Conservation (phyloP, 2,797 vertebrate species). For the Schizopygopsis pylzovi region DNA sequence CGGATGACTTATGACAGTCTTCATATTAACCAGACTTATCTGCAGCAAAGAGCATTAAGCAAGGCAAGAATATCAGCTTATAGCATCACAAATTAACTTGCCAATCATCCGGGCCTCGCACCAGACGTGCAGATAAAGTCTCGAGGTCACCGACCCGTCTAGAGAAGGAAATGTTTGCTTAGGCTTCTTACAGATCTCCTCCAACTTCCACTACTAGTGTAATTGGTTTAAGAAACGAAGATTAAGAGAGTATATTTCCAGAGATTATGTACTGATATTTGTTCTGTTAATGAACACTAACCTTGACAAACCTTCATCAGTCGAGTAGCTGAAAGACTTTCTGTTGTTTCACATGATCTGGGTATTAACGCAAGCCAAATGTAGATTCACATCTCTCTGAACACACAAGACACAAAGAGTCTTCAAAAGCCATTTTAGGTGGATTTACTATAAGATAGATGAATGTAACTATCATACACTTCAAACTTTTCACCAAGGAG, state of each 20-base stretch:
- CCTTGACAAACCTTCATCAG: constrained; percentile 74
- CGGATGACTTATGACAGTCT: constrained; percentile 84
- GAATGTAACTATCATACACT: constrained; percentile 19
- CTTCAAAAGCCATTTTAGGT: neutral
- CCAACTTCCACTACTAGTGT: constrained; percentile 63
- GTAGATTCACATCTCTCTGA: constrained; percentile 49
- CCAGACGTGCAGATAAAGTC: constrained; percentile 81
- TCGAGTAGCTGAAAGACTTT: constrained; percentile 66
- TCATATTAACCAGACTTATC: constrained; percentile 85
- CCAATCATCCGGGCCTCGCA: constrained; percentile 79
- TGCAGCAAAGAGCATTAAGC: constrained; percentile 81
- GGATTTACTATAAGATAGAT: constrained; percentile 15
- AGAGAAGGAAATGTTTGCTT: neutral
- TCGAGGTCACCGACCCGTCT: constrained; percentile 75
- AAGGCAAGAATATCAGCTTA: constrained; percentile 78
- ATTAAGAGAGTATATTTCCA: constrained; percentile 59
- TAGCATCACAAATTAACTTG: constrained; percentile 85
- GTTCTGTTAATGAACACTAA: constrained; percentile 81
- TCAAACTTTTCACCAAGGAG: neutral
- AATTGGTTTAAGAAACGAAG: constrained; percentile 58
- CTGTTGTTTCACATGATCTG: constrained; percentile 69
- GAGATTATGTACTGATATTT: constrained; percentile 82
- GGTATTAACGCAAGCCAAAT: constrained; percentile 78
- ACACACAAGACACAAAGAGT: neutral
- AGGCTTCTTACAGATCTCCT: constrained; percentile 64